Percentiles rank a stretch among this genome's conserved stretches.
Evolutionary conservation across 2,113 vertebrate genomes (phyloP).

Genomic region (Ifrita kowaldi): DNA sequence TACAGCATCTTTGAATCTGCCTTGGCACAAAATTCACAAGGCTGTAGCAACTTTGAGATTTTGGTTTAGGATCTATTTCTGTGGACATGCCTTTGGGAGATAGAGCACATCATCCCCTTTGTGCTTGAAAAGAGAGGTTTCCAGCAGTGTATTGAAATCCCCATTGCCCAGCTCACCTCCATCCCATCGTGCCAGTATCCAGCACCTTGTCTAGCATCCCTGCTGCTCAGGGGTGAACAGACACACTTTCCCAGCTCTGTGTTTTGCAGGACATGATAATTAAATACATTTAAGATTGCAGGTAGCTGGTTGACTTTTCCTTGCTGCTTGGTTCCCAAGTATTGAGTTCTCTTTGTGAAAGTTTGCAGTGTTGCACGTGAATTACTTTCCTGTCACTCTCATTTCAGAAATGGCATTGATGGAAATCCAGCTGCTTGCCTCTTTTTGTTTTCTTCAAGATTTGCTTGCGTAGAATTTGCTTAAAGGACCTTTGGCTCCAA

Average conservation of each 20-base stretch:
- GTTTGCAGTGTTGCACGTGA: rapidly evolving
- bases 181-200: neutral
- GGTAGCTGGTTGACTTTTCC: neutral
- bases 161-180: neutral
- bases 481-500: neutral
- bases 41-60: neutral
- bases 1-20: neutral
- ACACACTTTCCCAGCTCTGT: neutral
- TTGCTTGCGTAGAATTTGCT: neutral
- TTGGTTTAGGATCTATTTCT: neutral
- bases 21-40: neutral
- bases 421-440: neutral
- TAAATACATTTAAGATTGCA: neutral
- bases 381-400: rapidly evolving
- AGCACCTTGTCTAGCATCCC: neutral
- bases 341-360: neutral
- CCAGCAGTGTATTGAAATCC: neutral
- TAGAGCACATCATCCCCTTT: neutral
- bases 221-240: neutral
- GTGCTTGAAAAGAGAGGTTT: neutral
- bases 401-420: neutral
- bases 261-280: rapidly evolving
- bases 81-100: neutral
- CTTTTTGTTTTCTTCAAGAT: neutral
- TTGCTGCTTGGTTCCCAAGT: neutral